A percentile compares a stretch with the other conserved stretches of the same genome.
These are phyloP conservation scores for Sialis lutaria DNA, from an alignment of 2,888 invertebrate genomes.

Conservation along the genomic window DNA sequence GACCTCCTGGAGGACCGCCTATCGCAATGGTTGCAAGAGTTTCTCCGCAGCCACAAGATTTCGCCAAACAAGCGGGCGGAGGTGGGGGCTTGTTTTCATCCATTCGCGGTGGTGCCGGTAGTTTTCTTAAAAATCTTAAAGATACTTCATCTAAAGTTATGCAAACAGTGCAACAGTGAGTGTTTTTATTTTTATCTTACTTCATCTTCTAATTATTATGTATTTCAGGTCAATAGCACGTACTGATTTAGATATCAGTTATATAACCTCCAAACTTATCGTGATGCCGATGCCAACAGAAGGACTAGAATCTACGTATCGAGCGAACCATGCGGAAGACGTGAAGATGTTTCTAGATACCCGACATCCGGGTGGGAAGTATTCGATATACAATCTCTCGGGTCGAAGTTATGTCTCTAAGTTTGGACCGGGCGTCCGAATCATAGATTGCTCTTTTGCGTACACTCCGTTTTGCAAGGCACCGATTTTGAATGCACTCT, in stretches of 20 bases:
- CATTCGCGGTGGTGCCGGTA: slow-evolving; percentile 82
- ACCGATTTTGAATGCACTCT: slow-evolving; percentile 63
- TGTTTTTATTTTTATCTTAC: background rate
- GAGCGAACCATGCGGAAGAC: slow-evolving; percentile 85
- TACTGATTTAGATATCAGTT: slow-evolving; percentile 79
- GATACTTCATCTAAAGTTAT: slow-evolving; percentile 94
- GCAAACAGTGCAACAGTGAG: slow-evolving; percentile 85
- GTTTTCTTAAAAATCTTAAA: slow-evolving; percentile 81
- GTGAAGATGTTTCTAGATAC: slow-evolving; percentile 66
- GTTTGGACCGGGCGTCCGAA: slow-evolving; percentile 37
- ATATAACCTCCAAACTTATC: slow-evolving; percentile 76
- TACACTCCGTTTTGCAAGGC: slow-evolving; percentile 52
- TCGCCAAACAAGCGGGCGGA: background rate
- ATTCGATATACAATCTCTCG: slow-evolving; percentile 75
- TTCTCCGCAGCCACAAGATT: background rate
- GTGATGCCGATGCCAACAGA: slow-evolving; percentile 95
- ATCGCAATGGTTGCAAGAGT: background rate
- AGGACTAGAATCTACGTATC: slow-evolving; percentile 82
- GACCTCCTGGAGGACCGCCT: slow-evolving; percentile 17
- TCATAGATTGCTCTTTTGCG: slow-evolving; percentile 44
- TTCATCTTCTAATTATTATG: slow-evolving; percentile 3
- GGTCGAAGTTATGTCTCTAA: slow-evolving; percentile 36
- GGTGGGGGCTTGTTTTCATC: slow-evolving; percentile 61
- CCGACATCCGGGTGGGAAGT: slow-evolving; percentile 50
- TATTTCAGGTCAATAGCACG: slow-evolving; percentile 57